These are phyloP conservation scores for Lasioglossum calceatum DNA, from an alignment of 2,888 invertebrate genomes.

Conservation along the genomic window DNA sequence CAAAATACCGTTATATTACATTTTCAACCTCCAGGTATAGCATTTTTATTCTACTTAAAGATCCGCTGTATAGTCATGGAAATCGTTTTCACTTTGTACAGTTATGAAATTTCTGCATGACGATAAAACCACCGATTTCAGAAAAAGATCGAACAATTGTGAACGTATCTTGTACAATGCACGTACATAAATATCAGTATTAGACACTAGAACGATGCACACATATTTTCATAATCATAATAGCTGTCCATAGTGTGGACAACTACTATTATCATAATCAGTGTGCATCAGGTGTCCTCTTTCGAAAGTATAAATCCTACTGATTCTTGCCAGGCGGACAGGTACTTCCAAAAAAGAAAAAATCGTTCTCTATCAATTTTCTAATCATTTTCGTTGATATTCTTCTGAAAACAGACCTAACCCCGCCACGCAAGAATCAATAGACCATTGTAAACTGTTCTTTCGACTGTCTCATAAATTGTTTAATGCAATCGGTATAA, in stretches of 20 bases:
- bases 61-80: no score
- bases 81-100: no score
- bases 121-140: neutral
- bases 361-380: neutral
- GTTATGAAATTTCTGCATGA: no score
- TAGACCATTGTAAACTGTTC: neutral
- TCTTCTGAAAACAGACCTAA: neutral
- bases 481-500: neutral
- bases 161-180: neutral
- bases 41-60: no score
- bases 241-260: neutral
- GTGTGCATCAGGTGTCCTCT: neutral
- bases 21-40: no score
- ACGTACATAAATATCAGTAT: neutral
- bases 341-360: no score
- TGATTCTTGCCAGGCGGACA: neutral
- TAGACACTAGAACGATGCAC: neutral
- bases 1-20: no score
- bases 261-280: neutral
- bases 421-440: neutral
- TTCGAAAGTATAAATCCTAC: neutral
- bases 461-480: neutral
- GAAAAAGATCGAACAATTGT: neutral
- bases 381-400: neutral
- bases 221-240: neutral